Evolutionary conservation across 2,113 vertebrate genomes (phyloP).

Genomic region (Boulengeromyrus knoepffleri): DNA sequence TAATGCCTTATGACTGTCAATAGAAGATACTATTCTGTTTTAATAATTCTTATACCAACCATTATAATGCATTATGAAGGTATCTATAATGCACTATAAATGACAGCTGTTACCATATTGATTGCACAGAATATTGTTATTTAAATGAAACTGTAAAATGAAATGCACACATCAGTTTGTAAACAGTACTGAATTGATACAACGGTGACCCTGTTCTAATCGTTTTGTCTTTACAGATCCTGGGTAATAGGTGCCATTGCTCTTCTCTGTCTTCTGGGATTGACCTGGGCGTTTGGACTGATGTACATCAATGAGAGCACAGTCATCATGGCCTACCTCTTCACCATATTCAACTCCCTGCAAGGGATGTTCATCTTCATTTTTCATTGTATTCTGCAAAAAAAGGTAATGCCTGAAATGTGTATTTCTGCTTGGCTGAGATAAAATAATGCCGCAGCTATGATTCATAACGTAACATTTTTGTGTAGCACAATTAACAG

Average conservation of each 20-base stretch:
- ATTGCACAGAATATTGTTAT: neutral
- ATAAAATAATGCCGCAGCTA: neutral
- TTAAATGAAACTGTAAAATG: neutral
- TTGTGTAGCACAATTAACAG: neutral
- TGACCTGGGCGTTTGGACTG: slow-evolving; percentile 97
- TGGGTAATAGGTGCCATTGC: slow-evolving; percentile 99
- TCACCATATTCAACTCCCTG: slow-evolving; percentile 99
- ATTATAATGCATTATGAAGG: neutral
- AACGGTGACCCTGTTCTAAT: neutral
- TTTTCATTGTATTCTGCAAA: slow-evolving; percentile 99
- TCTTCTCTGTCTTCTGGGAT: slow-evolving; percentile 89
- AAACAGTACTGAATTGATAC: neutral
- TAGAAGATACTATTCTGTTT: neutral
- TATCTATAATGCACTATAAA: neutral
- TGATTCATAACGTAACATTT: neutral
- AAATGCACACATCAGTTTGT: neutral
- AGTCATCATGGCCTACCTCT: slow-evolving; percentile 99
- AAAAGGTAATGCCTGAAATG: slow-evolving; percentile 77
- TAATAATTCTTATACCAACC: neutral
- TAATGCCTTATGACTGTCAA: neutral
- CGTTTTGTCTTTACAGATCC: slow-evolving; percentile 62
- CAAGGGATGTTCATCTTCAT: slow-evolving; percentile 99
- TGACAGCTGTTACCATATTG: neutral
- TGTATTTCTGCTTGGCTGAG: neutral
- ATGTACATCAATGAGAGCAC: slow-evolving; percentile 99